Conservation (phyloP, 2,888 invertebrate genomes). For the Eristalis pertinax region DNA sequence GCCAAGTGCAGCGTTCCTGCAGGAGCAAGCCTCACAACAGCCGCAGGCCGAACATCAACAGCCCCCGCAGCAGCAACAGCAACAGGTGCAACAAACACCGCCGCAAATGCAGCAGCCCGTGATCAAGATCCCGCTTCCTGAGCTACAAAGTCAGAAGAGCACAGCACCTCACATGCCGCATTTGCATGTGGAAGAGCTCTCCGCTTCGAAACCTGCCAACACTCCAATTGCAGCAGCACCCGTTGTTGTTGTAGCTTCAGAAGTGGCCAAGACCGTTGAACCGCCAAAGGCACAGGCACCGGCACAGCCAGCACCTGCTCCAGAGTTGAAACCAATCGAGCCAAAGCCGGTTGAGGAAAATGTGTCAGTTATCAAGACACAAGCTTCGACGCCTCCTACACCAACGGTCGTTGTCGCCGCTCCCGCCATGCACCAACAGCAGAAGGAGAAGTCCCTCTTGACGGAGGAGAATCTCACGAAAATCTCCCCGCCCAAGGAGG, state of each 20-base stretch:
- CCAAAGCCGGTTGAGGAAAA: slow-evolving; percentile 31
- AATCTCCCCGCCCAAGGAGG: slow-evolving; percentile 77
- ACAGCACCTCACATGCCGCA: slow-evolving; percentile 68
- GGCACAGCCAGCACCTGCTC: not conserved
- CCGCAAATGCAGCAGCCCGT: slow-evolving; percentile 75
- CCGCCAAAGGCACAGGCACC: not conserved
- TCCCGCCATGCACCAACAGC: slow-evolving; percentile 22
- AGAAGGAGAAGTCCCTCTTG: slow-evolving; percentile 74
- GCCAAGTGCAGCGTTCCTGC: slow-evolving; percentile 3
- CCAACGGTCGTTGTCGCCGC: slow-evolving; percentile 18
- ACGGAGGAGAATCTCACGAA: slow-evolving; percentile 79
- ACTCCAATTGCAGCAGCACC: slow-evolving; percentile 14
- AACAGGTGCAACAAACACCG: slow-evolving; percentile 74
- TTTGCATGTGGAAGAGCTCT: slow-evolving; percentile 35
- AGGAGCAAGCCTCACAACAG: slow-evolving; percentile 68
- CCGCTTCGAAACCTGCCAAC: slow-evolving; percentile 9
- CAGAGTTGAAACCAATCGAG: slow-evolving; percentile 28
- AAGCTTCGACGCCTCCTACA: slow-evolving; percentile 28
- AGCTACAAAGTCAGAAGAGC: slow-evolving; percentile 34
- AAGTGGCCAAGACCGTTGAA: slow-evolving; percentile 20
- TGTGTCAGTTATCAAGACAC: slow-evolving; percentile 55
- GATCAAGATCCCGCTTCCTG: slow-evolving; percentile 30
- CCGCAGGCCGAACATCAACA: not conserved
- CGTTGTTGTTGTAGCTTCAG: not conserved
- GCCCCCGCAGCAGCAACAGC: slow-evolving; percentile 42